These are phyloP conservation scores for Steinernema khuongi DNA, from an alignment of 1,140 invertebrate genomes.

Conservation along the genomic window DNA sequence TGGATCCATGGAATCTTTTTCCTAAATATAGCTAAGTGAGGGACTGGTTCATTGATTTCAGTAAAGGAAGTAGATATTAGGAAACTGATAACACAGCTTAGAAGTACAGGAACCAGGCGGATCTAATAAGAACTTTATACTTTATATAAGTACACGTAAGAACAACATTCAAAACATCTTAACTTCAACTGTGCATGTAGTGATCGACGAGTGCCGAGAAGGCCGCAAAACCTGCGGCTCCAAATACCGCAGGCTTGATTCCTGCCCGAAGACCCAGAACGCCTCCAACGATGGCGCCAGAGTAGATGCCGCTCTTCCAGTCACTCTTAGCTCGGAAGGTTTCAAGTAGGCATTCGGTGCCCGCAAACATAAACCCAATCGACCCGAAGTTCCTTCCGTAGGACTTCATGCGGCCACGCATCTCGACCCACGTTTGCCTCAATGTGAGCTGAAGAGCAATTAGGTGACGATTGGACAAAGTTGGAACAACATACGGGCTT, in stretches of 20 bases:
- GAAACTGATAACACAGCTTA: too few species aligned
- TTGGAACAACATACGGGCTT: slow-evolving; percentile 80
- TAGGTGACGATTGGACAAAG: slow-evolving; percentile 59
- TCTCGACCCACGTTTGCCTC: slow-evolving; percentile 68
- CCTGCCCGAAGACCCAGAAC: slow-evolving; percentile 91
- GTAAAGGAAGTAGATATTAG: too few species aligned
- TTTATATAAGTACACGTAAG: slow-evolving; percentile 16
- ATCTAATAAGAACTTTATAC: not conserved
- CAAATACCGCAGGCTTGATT: slow-evolving; percentile 80
- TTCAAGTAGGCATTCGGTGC: slow-evolving; percentile 59
- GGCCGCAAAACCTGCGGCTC: slow-evolving; percentile 86
- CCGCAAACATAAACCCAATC: slow-evolving; percentile 83
- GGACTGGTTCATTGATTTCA: too few species aligned
- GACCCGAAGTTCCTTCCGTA: slow-evolving; percentile 97
- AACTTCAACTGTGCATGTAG: slow-evolving; percentile 51
- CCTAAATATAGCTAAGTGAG: too few species aligned
- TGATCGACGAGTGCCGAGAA: slow-evolving; percentile 92
- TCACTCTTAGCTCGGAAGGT: slow-evolving; percentile 78
- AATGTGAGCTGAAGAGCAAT: slow-evolving; percentile 59
- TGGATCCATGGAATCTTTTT: too few species aligned
- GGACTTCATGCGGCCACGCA: slow-evolving; percentile 79
- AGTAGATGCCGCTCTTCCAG: slow-evolving; percentile 76
- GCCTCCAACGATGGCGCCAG: slow-evolving; percentile 73
- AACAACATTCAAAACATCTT: too few species aligned
- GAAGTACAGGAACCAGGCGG: too few species aligned